phyloP scores from a whole-genome alignment of 2,888 invertebrate species.

The Lapara coniferarum region DNA sequence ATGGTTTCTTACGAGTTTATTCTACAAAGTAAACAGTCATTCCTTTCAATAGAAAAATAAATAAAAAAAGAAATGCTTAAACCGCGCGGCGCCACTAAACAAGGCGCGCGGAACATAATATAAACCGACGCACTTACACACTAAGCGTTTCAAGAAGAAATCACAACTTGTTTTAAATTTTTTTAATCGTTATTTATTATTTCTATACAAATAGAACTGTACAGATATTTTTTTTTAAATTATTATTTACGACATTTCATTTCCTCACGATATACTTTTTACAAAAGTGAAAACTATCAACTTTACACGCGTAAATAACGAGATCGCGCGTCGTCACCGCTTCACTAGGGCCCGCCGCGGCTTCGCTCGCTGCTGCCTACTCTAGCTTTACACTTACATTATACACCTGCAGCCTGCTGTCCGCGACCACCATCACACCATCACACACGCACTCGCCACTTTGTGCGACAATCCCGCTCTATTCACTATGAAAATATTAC shows the following conservation, averaged over 20 bases:
- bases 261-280: slow-evolving; percentile 83
- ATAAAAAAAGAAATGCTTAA: slow-evolving; percentile 72
- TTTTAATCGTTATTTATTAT: slow-evolving; percentile 84
- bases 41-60: slow-evolving; percentile 72
- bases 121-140: slow-evolving; percentile 46
- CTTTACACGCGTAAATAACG: slow-evolving; percentile 77
- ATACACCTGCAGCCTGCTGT: slow-evolving; percentile 26
- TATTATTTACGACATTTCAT: slow-evolving; percentile 81
- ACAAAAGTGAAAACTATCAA: slow-evolving; percentile 85
- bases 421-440: slow-evolving; percentile 25
- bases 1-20: slow-evolving; percentile 78
- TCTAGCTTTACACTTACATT: slow-evolving; percentile 36
- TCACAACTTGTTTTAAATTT: slow-evolving; percentile 80
- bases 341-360: slow-evolving; percentile 39
- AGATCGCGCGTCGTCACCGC: slow-evolving; percentile 65
- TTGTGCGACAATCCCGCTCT: slow-evolving; percentile 32
- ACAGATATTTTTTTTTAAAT: slow-evolving; percentile 82
- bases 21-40: slow-evolving; percentile 81
- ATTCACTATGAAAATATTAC: slow-evolving; percentile 34
- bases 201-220: slow-evolving; percentile 86
- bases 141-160: slow-evolving; percentile 62
- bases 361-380: slow-evolving; percentile 34
- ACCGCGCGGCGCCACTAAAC: slow-evolving; percentile 51
- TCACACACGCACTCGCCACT: not conserved
- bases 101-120: slow-evolving; percentile 46